These are phyloP conservation scores for Diplazon laetatorius DNA, from an alignment of 2,888 invertebrate species.

Conservation along the genomic window DNA sequence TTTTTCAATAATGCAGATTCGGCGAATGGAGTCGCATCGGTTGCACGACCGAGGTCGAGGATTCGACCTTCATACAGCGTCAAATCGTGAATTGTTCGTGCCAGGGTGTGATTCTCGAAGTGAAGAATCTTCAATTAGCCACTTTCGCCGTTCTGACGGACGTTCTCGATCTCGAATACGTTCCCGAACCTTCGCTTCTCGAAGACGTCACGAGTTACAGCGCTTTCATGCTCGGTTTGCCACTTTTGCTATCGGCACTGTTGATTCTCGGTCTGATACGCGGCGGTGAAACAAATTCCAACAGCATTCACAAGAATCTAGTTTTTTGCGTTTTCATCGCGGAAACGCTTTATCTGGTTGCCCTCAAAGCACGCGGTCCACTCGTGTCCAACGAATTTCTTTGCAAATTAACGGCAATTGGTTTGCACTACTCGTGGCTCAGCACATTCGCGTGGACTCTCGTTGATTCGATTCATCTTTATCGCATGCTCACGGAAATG, in stretches of 20 bases:
- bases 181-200: slow-evolving; percentile 92
- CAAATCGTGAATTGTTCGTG: slow-evolving; percentile 95
- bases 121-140: slow-evolving; percentile 88
- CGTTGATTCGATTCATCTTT: slow-evolving; percentile 95
- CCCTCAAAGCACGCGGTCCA: slow-evolving; percentile 92
- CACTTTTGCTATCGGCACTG: slow-evolving; percentile 90
- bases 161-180: slow-evolving; percentile 94
- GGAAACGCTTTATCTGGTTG: slow-evolving; percentile 93
- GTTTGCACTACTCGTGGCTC: slow-evolving; percentile 96
- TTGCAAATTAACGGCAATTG: slow-evolving; percentile 95
- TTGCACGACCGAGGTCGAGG: slow-evolving; percentile 92
- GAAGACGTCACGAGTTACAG: slow-evolving; percentile 95
- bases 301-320: slow-evolving; percentile 96
- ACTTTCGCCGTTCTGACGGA: slow-evolving; percentile 96
- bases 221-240: slow-evolving; percentile 92
- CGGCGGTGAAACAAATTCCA: slow-evolving; percentile 94
- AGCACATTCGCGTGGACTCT: slow-evolving; percentile 95
- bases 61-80: slow-evolving; percentile 83
- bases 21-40: slow-evolving; percentile 96
- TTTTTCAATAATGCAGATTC: slow-evolving; percentile 80
- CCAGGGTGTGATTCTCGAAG: slow-evolving; percentile 69
- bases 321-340: slow-evolving; percentile 95
- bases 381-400: slow-evolving; percentile 93
- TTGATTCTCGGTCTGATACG: slow-evolving; percentile 91
- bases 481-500: slow-evolving; percentile 97